These are phyloP conservation scores for Melanchra persicariae DNA, from an alignment of 2,888 invertebrate genomes.

Conservation along the genomic window DNA sequence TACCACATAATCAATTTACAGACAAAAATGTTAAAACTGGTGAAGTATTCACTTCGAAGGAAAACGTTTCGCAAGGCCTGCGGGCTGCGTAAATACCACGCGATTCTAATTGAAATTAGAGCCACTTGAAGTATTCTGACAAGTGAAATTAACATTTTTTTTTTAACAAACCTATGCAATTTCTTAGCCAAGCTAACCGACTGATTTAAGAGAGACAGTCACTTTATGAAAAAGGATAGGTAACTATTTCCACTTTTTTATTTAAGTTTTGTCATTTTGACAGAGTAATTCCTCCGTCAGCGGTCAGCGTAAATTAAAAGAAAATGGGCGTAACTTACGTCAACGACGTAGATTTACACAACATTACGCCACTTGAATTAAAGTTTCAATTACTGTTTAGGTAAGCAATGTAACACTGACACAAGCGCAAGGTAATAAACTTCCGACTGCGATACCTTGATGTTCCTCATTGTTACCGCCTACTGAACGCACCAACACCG, in stretches of 20 bases:
- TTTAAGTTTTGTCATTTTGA: too few relatives aligned
- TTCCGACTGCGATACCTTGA: slow-evolving; percentile 24
- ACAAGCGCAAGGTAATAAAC: slow-evolving; percentile 12
- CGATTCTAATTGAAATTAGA: slow-evolving; percentile 52
- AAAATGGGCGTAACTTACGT: neutral
- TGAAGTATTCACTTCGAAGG: slow-evolving; percentile 17
- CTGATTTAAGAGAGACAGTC: neutral
- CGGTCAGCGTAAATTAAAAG: neutral
- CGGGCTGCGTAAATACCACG: slow-evolving; percentile 51
- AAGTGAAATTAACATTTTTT: slow-evolving; percentile 43
- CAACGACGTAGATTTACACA: slow-evolving; percentile 5
- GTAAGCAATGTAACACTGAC: neutral
- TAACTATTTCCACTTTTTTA: too few relatives aligned
- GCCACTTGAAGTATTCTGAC: slow-evolving; percentile 25
- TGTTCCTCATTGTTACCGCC: slow-evolving; percentile 14
- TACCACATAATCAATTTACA: neutral
- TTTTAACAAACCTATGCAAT: too few relatives aligned
- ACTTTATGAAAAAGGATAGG: too few relatives aligned
- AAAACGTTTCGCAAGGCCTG: slow-evolving; percentile 44
- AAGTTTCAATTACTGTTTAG: neutral
- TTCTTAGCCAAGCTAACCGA: too few relatives aligned
- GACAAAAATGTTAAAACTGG: neutral
- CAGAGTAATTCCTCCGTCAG: too few relatives aligned
- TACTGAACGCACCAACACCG: slow-evolving; percentile 4
- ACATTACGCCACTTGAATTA: slow-evolving; percentile 1